Conservation (phyloP, 2,888 invertebrate species). For the Volucella inflata region DNA sequence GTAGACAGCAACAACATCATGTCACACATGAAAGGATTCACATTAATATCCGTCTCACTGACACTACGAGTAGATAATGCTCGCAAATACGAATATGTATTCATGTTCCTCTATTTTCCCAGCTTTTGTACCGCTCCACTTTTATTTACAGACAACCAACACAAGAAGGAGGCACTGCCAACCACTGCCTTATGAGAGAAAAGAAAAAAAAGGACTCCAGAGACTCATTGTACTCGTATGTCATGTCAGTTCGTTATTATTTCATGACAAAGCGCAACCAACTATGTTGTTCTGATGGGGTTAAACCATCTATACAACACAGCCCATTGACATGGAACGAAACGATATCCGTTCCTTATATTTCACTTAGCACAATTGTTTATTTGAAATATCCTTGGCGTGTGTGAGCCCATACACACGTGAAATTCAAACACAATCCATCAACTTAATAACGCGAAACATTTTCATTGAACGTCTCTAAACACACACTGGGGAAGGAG, state of each 20-base stretch:
- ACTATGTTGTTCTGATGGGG: neutral
- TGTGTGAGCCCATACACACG: slow-evolving; percentile 35
- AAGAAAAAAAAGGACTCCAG: slow-evolving; percentile 51
- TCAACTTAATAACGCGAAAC: slow-evolving; percentile 73
- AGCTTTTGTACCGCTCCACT: slow-evolving; percentile 1
- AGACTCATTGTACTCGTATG: slow-evolving; percentile 54
- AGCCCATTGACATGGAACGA: slow-evolving; percentile 52
- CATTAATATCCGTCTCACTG: slow-evolving; percentile 21
- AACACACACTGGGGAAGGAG: slow-evolving; percentile 18
- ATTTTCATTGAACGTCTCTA: slow-evolving; percentile 45
- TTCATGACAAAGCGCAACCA: slow-evolving; percentile 57
- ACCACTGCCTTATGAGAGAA: no score
- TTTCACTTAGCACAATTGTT: slow-evolving; percentile 65
- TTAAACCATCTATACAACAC: slow-evolving; percentile 42
- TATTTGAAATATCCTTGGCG: slow-evolving; percentile 62
- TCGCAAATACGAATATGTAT: slow-evolving; percentile 12
- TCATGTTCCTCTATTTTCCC: slow-evolving; percentile 18
- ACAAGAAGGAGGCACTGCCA: neutral
- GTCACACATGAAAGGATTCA: slow-evolving; percentile 15
- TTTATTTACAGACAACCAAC: slow-evolving; percentile 6
- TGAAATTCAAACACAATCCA: slow-evolving; percentile 55
- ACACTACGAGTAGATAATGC: slow-evolving; percentile 23
- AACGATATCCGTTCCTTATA: slow-evolving; percentile 57
- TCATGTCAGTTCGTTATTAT: slow-evolving; percentile 60
- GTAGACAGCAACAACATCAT: neutral